These are phyloP conservation scores for Austrolebias charrua DNA, from an alignment of 2,797 vertebrate species.

Conservation along the genomic window DNA sequence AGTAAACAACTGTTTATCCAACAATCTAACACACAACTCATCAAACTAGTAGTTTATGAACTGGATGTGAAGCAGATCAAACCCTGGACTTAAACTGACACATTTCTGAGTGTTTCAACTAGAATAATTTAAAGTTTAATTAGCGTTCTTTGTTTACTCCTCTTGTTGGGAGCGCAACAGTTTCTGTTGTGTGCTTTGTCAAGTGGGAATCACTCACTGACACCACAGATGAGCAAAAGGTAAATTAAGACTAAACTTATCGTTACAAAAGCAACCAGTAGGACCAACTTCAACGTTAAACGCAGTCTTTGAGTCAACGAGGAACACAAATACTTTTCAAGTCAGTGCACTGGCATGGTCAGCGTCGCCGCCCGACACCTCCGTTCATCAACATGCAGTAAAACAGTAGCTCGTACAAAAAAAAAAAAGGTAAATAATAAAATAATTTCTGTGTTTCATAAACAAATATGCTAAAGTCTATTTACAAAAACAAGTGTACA, in stretches of 20 bases:
- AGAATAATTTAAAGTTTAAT: slow-evolving; percentile 49
- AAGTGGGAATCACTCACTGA: slow-evolving; percentile 30
- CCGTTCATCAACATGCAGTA: slow-evolving; percentile 75
- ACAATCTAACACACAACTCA: slow-evolving; percentile 58
- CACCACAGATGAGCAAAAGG: background rate
- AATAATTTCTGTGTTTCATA: slow-evolving; percentile 77
- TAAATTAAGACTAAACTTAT: slow-evolving; percentile 38
- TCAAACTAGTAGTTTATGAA: slow-evolving; percentile 62
- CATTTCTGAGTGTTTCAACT: slow-evolving; percentile 44
- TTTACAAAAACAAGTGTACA: slow-evolving; percentile 77
- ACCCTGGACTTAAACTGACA: slow-evolving; percentile 53
- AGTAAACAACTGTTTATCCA: slow-evolving; percentile 57
- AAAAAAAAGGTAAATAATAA: slow-evolving; percentile 79
- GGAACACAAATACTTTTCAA: slow-evolving; percentile 73
- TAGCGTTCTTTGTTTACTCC: slow-evolving; percentile 68
- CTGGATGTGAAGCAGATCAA: slow-evolving; percentile 47
- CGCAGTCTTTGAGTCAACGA: slow-evolving; percentile 50
- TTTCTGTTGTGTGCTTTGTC: slow-evolving; percentile 54
- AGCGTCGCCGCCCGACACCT: slow-evolving; percentile 47
- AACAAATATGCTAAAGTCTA: slow-evolving; percentile 80
- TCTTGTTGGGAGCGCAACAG: background rate
- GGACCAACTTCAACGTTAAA: slow-evolving; percentile 35
- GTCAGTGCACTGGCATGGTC: slow-evolving; percentile 66
- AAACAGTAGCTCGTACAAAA: slow-evolving; percentile 75
- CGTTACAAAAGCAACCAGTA: slow-evolving; percentile 28